Evolutionary conservation across 2,797 vertebrate genomes (phyloP), one percentile per base, ranked within the genome.

Genomic region (Parauchenoglanis punctatus): DNA sequence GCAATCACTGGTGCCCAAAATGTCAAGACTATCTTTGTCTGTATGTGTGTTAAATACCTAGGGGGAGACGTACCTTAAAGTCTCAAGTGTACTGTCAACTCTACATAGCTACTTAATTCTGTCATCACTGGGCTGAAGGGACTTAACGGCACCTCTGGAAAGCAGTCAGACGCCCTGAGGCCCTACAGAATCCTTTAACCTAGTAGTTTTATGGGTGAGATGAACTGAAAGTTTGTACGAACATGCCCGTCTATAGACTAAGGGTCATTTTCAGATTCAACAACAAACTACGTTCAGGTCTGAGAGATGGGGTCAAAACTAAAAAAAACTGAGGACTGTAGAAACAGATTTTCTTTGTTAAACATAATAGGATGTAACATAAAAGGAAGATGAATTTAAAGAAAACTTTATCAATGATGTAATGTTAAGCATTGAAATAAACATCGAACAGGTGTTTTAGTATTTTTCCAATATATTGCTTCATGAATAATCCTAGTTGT

Each of bases 41-140:
- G 25, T 52, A 4, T 65, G 8, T 17, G 23, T 44, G 58, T n/a
- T 25, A 65, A 46, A 81, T 18, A 44, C 59, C 59, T 25, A 28
- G 12, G 25, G 23, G 80, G 35, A 65, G 17, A 82, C 49, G 17
- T 10, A 40, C 4, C 31, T 40, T 61, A 35, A 61, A 23, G 18
- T 80, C 58, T 46, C 23, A 17, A 20, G 7, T 83, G 44, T 52
- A 23, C 46, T 13, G n/a, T 67, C n/a, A 52, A 67, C 46, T 31
- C 8, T 31, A 28, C 25, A 10, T 46, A 7, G 61, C 67, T 40
- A 40, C 31, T 83, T 83, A 87, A 75, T 75, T 76, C 58, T 87
- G 46, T 65, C 68, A 46, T 23, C 20, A 3, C 40, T 61, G 44
- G 23, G 56, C 40, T 73, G 40, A 83, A 20, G 23, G 28, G 17